phyloP scores from a whole-genome alignment of 1,140 invertebrate genomes.

The Drosophila ambigua region DNA sequence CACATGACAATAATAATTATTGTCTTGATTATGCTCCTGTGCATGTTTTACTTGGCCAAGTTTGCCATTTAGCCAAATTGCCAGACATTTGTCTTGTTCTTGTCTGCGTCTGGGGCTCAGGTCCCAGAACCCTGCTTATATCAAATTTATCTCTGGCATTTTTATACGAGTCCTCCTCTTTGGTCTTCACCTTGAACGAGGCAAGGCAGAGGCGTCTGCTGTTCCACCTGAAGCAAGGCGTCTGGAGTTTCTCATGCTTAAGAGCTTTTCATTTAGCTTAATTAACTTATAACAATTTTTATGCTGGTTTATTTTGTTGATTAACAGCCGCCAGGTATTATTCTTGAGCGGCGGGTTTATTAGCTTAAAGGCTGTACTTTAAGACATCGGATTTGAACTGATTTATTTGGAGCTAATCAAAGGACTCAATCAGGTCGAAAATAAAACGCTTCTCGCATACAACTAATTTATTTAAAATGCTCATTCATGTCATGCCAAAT shows the following conservation, averaged over 20 bases:
- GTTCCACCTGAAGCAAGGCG: background rate
- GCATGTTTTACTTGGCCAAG: slow-evolving; percentile 75
- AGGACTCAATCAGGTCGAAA: slow-evolving; percentile 57
- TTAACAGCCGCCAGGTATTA: slow-evolving; percentile 66
- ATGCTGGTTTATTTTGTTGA: slow-evolving; percentile 74
- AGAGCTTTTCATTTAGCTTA: slow-evolving; percentile 81
- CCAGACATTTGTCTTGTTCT: slow-evolving; percentile 76
- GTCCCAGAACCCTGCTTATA: slow-evolving; percentile 5
- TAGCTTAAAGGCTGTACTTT: slow-evolving; percentile 31
- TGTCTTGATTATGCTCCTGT: slow-evolving; percentile 81
- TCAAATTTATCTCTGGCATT: slow-evolving; percentile 44
- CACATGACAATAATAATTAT: slow-evolving; percentile 83
- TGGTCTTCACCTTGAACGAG: slow-evolving; percentile 46
- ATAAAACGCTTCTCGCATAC: slow-evolving; percentile 69
- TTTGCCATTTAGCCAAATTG: slow-evolving; percentile 81
- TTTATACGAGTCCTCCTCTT: slow-evolving; percentile 27
- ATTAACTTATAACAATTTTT: slow-evolving; percentile 81
- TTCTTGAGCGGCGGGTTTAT: slow-evolving; percentile 38
- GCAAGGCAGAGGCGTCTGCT: too few relatives aligned
- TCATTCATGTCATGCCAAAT: slow-evolving; percentile 78
- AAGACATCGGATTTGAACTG: slow-evolving; percentile 14
- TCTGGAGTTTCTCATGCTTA: slow-evolving; percentile 48
- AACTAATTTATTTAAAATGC: slow-evolving; percentile 83
- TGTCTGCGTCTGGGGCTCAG: slow-evolving; percentile 4
- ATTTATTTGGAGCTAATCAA: slow-evolving; percentile 69